Percentiles rank a stretch among this genome's conserved stretches.
phyloP scores from a whole-genome alignment of 2,888 invertebrate genomes.

The Hofmannophila pseudospretella region DNA sequence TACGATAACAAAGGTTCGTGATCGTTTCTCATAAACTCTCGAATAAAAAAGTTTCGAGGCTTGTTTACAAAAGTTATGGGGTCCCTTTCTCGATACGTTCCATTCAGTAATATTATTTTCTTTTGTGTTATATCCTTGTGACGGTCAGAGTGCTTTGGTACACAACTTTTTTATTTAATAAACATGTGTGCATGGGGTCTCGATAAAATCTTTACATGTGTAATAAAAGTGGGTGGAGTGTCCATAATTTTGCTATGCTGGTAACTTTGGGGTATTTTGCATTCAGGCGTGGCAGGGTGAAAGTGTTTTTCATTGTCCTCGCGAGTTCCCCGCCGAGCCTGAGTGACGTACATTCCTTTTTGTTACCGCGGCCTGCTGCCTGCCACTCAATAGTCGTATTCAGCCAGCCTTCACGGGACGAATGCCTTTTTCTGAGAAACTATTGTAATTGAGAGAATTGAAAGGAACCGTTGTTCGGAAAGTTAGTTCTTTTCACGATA shows the following conservation, averaged over 20 bases:
- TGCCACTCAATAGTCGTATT: conserved; percentile 22
- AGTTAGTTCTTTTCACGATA: neutral
- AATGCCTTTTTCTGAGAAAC: conserved; percentile 17
- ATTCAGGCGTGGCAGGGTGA: conserved; percentile 52
- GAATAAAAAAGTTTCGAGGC: conserved; percentile 8
- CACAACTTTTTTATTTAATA: conserved; percentile 44
- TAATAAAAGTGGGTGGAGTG: conserved; percentile 34
- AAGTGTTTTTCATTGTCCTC: conserved; percentile 69
- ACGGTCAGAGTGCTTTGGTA: conserved; percentile 11
- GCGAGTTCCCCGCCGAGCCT: conserved; percentile 38
- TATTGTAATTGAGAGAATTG: conserved; percentile 15
- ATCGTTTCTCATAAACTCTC: too few species aligned
- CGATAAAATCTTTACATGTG: conserved; percentile 39
- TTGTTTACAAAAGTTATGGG: conserved; percentile 6
- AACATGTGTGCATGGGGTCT: conserved; percentile 30
- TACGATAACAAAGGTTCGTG: neutral
- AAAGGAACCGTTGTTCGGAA: neutral
- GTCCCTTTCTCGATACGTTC: conserved; percentile 8
- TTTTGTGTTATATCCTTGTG: conserved; percentile 5
- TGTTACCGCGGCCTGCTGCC: conserved; percentile 25
- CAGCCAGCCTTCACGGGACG: conserved; percentile 31
- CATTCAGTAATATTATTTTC: conserved; percentile 7
- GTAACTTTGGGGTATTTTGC: conserved; percentile 45
- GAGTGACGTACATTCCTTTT: conserved; percentile 52
- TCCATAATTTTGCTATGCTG: conserved; percentile 7